These are phyloP conservation scores for Leguminivora glycinivorella DNA, from an alignment of 1,140 invertebrate genomes.

Conservation along the genomic window DNA sequence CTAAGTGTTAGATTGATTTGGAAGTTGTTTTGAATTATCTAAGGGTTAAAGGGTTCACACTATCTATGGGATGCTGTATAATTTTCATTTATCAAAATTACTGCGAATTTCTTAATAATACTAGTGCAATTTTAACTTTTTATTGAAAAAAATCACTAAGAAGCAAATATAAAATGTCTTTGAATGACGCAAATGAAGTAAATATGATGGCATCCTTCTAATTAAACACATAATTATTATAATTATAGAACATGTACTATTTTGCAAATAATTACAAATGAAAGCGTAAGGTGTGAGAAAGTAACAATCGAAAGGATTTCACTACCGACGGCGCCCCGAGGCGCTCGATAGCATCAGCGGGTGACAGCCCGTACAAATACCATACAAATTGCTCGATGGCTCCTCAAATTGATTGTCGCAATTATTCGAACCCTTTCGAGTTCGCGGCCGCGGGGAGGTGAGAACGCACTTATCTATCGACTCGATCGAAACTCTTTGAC, in stretches of 20 bases:
- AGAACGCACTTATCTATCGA: constrained; percentile 71
- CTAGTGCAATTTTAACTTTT: no score
- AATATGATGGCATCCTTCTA: background rate
- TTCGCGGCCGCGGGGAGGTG: constrained; percentile 69
- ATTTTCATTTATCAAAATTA: no score
- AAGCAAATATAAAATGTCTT: no score
- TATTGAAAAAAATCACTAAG: no score
- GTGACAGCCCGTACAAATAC: constrained; percentile 77
- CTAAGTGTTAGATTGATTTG: constrained; percentile 22
- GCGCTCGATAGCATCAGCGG: constrained; percentile 71
- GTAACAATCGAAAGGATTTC: constrained; percentile 60
- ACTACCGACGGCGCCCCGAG: constrained; percentile 58
- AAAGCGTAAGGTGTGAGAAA: constrained; percentile 71
- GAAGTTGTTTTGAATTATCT: background rate
- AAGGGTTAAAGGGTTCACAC: background rate
- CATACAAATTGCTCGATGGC: constrained; percentile 77
- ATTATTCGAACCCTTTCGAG: constrained; percentile 75
- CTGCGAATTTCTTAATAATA: no score
- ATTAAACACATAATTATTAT: constrained; percentile 15
- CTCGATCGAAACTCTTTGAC: constrained; percentile 67
- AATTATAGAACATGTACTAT: constrained; percentile 11
- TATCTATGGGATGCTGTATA: no score
- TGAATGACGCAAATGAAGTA: no score
- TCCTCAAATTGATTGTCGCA: constrained; percentile 77
- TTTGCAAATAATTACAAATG: constrained; percentile 34